Conservation (phyloP, 2,797 vertebrate genomes). For the Ambastaia sidthimunki region DNA sequence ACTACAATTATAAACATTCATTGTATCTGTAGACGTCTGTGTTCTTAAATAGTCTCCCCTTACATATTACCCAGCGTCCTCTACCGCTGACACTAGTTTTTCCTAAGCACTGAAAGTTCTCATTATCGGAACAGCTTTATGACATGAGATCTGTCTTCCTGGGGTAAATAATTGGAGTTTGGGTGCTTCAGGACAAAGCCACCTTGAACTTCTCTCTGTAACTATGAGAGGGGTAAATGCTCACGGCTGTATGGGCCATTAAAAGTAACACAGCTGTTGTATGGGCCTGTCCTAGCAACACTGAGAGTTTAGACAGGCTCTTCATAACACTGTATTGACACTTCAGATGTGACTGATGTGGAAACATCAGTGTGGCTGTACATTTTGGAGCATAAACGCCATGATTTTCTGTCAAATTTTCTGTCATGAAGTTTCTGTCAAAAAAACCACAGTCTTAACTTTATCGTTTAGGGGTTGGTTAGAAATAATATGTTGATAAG, state of each 20-base stretch:
- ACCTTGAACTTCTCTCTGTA: conserved; percentile 14
- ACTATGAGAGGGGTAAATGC: conserved; percentile 16
- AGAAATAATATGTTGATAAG: too few relatives aligned
- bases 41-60: background rate
- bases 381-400: too few relatives aligned
- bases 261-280: background rate
- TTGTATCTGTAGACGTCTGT: background rate
- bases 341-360: background rate
- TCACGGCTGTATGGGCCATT: background rate
- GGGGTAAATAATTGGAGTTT: conserved; percentile 41
- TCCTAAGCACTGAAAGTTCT: background rate
- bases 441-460: too few relatives aligned
- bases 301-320: background rate
- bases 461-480: too few relatives aligned
- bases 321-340: background rate
- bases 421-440: too few relatives aligned
- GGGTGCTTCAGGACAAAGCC: conserved; percentile 22
- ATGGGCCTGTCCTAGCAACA: background rate
- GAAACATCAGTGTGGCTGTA: background rate
- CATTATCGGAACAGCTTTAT: conserved; percentile 35
- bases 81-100: conserved; percentile 11
- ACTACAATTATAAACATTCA: conserved; percentile 2
- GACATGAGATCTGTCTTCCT: conserved; percentile 16
- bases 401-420: too few relatives aligned
- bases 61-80: conserved; percentile 4